Evolutionary conservation across 1,140 invertebrate species (phyloP).

Genomic region (Drosophila triauraria): DNA sequence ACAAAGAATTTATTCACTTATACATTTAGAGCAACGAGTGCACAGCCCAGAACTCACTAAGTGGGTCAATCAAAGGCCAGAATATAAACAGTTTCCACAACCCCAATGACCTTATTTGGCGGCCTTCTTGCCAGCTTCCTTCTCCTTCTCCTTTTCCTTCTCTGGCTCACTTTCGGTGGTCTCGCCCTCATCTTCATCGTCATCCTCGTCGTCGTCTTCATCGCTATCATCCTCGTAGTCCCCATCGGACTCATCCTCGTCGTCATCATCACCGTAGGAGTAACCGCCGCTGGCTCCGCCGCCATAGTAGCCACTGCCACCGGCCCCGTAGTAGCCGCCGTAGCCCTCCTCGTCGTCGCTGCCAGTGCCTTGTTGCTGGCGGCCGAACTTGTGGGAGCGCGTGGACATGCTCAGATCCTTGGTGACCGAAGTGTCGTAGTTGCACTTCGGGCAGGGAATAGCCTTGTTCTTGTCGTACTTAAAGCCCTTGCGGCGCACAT

Average conservation of each 20-base stretch:
- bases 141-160: conserved; percentile 34
- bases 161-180: conserved; percentile 59
- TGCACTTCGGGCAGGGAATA: conserved; percentile 98
- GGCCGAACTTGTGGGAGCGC: conserved; percentile 92
- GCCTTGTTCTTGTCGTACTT: conserved; percentile 95
- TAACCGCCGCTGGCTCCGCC: conserved; percentile 85
- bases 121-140: conserved; percentile 40
- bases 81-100: neutral
- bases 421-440: conserved; percentile 95
- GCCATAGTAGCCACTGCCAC: conserved; percentile 84
- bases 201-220: conserved; percentile 72
- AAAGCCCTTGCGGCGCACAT: conserved; percentile 96
- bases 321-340: conserved; percentile 82
- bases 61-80: conserved; percentile 10
- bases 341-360: conserved; percentile 87
- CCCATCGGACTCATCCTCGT: conserved; percentile 87
- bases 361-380: conserved; percentile 89
- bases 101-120: conserved; percentile 25
- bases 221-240: conserved; percentile 85
- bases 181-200: conserved; percentile 86
- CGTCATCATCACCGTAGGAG: conserved; percentile 86
- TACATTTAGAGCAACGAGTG: conserved; percentile 19
- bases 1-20: conserved; percentile 48
- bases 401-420: conserved; percentile 98
- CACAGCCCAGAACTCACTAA: conserved; percentile 25